Percentiles rank a stretch among this genome's conserved stretches.
phyloP scores from a whole-genome alignment of 2,888 invertebrate genomes.

The Dioctria linearis region DNA sequence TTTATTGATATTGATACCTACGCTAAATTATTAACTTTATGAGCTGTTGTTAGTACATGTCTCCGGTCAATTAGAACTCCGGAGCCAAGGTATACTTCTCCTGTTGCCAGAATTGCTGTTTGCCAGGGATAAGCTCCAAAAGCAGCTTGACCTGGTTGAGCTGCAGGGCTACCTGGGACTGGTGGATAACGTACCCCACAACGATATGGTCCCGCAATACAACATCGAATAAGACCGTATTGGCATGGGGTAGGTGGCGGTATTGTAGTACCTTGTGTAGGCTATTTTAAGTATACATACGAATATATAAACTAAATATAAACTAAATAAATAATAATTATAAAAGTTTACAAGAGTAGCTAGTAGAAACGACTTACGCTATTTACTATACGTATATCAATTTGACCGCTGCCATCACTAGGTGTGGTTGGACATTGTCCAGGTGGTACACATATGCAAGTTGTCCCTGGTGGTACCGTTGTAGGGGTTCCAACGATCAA shows the following conservation, averaged over 20 bases:
- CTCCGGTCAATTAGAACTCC: constrained; percentile 80
- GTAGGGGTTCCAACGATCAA: constrained; percentile 47
- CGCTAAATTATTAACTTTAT: constrained; percentile 77
- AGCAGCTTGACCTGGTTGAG: constrained; percentile 74
- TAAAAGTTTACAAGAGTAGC: neutral
- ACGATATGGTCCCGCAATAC: constrained; percentile 66
- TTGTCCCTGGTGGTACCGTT: constrained; percentile 45
- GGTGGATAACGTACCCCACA: constrained; percentile 68
- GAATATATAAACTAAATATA: too few relatives aligned
- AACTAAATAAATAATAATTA: too few relatives aligned
- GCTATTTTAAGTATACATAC: neutral
- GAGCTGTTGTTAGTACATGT: constrained; percentile 82
- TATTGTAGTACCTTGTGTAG: constrained; percentile 13
- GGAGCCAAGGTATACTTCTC: constrained; percentile 80
- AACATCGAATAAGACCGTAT: constrained; percentile 66
- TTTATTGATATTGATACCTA: constrained; percentile 68
- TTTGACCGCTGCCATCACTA: constrained; percentile 74
- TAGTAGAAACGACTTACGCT: constrained; percentile 70
- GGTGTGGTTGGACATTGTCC: constrained; percentile 66
- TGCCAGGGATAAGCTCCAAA: constrained; percentile 85
- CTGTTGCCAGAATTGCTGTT: constrained; percentile 75
- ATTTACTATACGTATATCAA: constrained; percentile 77
- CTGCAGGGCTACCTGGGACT: constrained; percentile 66
- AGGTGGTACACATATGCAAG: constrained; percentile 68
- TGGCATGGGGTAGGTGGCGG: constrained; percentile 63